Base-by-base conservation (phyloP, 2,113 vertebrate species). In the Carassius gibelio region DNA sequence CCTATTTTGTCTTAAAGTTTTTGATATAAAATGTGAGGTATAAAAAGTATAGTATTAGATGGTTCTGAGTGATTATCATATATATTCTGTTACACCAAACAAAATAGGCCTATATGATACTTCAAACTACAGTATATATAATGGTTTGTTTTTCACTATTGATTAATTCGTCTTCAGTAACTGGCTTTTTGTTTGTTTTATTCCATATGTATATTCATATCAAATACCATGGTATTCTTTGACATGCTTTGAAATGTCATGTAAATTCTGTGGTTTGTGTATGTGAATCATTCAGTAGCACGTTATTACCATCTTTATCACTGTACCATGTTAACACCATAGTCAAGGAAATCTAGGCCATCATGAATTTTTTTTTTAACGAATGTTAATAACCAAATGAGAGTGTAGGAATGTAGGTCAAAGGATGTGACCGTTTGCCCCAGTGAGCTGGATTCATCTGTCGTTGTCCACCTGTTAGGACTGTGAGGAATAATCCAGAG, bases 401-500 rank as follows among this genome's bases (percentile, higher is more conserved):
- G 76, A 19, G 48, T 61, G 45, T 55, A n/a, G 30, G 19, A 19
- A 52, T 59, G 66, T 72, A 72, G 81, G 81, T 72, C 50, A 74
- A 71, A 72, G 81, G 68, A 83, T 59, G 81, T 72, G 36, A 48
- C 17, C 0, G 19, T 48, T 55, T 34, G 62, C 66, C 64, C 30
- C 52, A 64, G 52, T 82, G 57, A 64, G 38, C 71, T 78, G 79
- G 78, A 82, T 81, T 79, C 36, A 72, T 86, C 42, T 26, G 76
- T 79, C 74, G 5, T 80, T n/a, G 9, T 17, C 64, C 83, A 81
- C 42, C 85, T 83, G 23, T 84, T 87, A n/a, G 34, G 50, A 50
- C 4, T 26, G 17, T 82, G 55, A 82, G 66, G 55, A 89, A 89
- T 85, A 76, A 42, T 82, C 85, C 36, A 74, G 85, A 87, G 48